Base-by-base conservation (phyloP, 2,113 vertebrate genomes). In the Megaceryle maxima region DNA sequence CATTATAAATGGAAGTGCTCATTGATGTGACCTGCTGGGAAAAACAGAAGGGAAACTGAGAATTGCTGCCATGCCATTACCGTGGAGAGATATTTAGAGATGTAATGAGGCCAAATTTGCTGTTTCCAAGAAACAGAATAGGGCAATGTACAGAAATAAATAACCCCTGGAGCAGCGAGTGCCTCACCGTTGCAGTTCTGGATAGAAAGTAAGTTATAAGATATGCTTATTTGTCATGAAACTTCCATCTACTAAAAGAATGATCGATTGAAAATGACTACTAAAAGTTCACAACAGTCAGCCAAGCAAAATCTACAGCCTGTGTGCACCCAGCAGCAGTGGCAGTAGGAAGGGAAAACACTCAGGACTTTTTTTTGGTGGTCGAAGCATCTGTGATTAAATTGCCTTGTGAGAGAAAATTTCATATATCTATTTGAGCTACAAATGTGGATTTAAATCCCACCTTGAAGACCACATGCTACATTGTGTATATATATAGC, bases 11-110 rank as follows among this genome's bases (percentile, higher is more conserved):
- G 80, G 92, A 79, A 68, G 66, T 26, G 80, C 64, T 90, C 69
- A 64, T 8, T 81, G 76, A 67, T 90, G 90, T 57, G 85, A 63
- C 95, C 86, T 84, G 95, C 88, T 94, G 83, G 83, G 77, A 94
- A 81, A 93, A 93, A 48, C 77, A 84, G 69, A 68, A 78, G 66
- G 83, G 88, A 94, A 92, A 79, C 73, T 1, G 16, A 90, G 73
- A 57, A 82, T 21, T 84, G 66, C 73, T 68, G 69, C 77, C 80
- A 48, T 87, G 55, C 76, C 86, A 92, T 78, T 82, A 68, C 73
- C 66, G 56, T 56, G 57, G 57, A 95, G 86, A 86, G 92, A 81
- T 88, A 88, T 90, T 94, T 72, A 92, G 83, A 57, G 51, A 62
- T 19, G 68, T 33, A 78, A 88, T 28, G 70, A 87, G 80, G 95